Evolutionary conservation across 2,797 vertebrate species (phyloP).

Genomic region (Halcyon smyrnensis): DNA sequence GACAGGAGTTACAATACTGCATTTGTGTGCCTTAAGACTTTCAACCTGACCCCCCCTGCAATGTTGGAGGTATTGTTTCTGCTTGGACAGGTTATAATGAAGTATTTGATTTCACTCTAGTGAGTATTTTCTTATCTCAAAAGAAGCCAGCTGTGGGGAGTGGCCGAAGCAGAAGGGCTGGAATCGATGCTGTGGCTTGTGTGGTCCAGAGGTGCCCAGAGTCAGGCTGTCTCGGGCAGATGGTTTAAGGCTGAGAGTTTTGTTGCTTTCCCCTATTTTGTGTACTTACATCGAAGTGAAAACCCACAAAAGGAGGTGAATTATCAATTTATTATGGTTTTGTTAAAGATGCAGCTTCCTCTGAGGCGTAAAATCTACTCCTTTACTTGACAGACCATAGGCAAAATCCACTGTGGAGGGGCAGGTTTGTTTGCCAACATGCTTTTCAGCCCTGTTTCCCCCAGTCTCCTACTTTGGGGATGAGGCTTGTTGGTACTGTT

Average conservation of each 20-base stretch:
- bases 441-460: neutral
- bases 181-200: neutral
- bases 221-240: neutral
- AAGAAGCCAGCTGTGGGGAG: neutral
- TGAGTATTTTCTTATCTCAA: neutral
- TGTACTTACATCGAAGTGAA: neutral
- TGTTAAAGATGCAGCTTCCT: neutral
- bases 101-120: neutral
- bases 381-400: neutral
- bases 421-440: neutral
- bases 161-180: neutral
- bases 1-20: neutral
- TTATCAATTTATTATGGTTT: neutral
- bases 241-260: neutral
- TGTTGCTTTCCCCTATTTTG: neutral
- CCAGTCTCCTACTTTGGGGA: fast-evolving
- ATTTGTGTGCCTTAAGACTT: neutral
- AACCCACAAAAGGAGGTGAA: neutral
- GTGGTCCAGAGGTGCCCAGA: neutral
- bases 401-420: neutral
- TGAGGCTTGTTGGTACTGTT: neutral
- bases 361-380: neutral
- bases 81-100: neutral
- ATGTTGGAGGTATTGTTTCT: neutral
- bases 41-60: neutral